Evolutionary conservation across 2,888 invertebrate species (phyloP).

Genomic region (Acrobasis repandana): DNA sequence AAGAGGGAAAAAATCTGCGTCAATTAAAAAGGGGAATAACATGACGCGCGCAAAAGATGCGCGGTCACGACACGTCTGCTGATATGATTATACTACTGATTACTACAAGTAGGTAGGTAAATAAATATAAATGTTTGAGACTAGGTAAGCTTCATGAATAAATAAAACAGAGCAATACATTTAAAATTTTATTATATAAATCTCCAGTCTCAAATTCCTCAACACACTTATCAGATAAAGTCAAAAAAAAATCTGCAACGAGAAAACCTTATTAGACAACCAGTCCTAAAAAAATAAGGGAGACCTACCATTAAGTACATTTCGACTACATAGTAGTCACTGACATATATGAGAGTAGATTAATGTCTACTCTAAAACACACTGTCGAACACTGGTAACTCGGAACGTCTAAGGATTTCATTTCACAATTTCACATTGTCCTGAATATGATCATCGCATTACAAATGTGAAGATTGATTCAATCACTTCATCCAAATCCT

Average conservation of each 20-base stretch:
- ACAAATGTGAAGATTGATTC: conserved; percentile 76
- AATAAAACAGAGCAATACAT: conserved; percentile 1
- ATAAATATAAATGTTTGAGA: too few relatives aligned
- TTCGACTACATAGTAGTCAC: conserved; percentile 4
- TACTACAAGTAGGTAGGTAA: too few relatives aligned
- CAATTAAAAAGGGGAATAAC: conserved; percentile 11
- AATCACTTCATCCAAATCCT: conserved; percentile 74
- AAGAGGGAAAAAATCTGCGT: background rate
- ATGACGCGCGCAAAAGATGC: background rate
- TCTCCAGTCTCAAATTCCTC: conserved; percentile 1
- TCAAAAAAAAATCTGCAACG: background rate
- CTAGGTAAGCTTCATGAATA: background rate
- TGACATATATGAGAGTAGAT: background rate
- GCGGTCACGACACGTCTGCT: background rate
- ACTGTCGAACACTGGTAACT: conserved; percentile 25
- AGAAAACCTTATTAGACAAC: background rate
- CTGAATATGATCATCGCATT: conserved; percentile 61
- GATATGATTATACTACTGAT: background rate
- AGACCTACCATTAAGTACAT: background rate
- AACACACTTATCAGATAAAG: background rate
- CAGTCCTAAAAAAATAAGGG: background rate
- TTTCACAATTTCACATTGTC: conserved; percentile 12
- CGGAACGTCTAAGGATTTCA: conserved; percentile 11
- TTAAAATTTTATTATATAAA: background rate
- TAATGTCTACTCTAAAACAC: conserved; percentile 1